Evolutionary conservation across 2,113 vertebrate genomes (phyloP), one percentile per base, ranked within the genome.

Genomic region (Ceyx melanurus): DNA sequence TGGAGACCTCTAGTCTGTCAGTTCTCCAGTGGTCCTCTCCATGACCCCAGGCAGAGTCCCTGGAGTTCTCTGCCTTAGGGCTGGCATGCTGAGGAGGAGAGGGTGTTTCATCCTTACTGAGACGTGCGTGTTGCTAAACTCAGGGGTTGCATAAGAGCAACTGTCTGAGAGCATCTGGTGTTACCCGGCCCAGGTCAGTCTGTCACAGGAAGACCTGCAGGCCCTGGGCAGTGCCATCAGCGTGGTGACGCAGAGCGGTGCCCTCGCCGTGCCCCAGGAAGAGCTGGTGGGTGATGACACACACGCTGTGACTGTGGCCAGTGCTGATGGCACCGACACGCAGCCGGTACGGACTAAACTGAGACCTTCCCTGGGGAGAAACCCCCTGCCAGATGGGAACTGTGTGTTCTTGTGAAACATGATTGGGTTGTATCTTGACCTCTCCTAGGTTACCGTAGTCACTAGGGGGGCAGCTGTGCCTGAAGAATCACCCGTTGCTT

Each of bases 161-260:
- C 67, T 25, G 43, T n/a, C 54, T 87, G 61, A 83, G 43, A 65
- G 37, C 11, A 19, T 29, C 45, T 0, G 8, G 43, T 85, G 33
- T 83, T 83, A n/a, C 62, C 65, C 17, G 29, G 0, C 21, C 48
- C 91, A 98, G 98, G 97, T 98, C 84, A 96, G 88, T 76, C 93
- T 98, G 58, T 98, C 95, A 2, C 96, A 96, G 4, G 97, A 98
- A 66, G 98, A 98, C 67, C 95, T 98, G 83, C 97, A 97, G 97
- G 98, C 95, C 35, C 95, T 98, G 80, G 97, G 97, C 86, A 97
- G 96, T 56, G 97, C 97, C 9, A 92, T 98, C 73, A 91, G 97
- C 13, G 79, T 98, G 97, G 98, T 98, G 78, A 96, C 97, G 0
- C 97, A 97, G 82, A 81, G 96, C 48, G 13, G 97, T 51, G 95